Base-by-base conservation (phyloP, 2,113 vertebrate genomes). In the Malaclemys terrapin region DNA sequence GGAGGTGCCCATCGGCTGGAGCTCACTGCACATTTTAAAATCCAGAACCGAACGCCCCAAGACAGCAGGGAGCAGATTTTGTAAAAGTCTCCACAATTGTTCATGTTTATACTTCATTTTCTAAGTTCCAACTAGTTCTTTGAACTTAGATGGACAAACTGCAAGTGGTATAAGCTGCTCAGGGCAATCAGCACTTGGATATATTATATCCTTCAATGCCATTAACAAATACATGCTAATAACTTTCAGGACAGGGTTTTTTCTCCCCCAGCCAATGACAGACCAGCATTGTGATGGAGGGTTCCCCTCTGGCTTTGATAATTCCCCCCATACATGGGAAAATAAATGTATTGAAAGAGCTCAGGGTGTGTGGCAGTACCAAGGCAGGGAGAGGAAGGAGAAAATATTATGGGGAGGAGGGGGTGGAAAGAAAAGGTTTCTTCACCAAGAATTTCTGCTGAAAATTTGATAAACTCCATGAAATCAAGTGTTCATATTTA, bases 401-500 rank as follows among this genome's bases (percentile, higher is more conserved):
- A 29, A 22, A 65, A 47, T 47, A 27, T 19, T 3, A 12, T 3
- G 16, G 2, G 7, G 38, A n/a, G n/a, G n/a, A n/a, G 38, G 3
- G 2, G 25, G 4, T 13, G 25, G 27, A 69, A 80, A 85, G 38
- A 19, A 45, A 69, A 5, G 19, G 3, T 54, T 76, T 50, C 72
- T 91, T 45, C 56, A 45, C 31, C 69, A 79, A 12, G 75, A 90
- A 84, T 86, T 95, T 87, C 35, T 84, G 75, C 78, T 93, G 52
- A 75, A 92, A 94, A 86, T 82, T 42, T 10, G 1, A 75, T 78
- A 57, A 89, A 91, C n/a, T 79, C 85, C 2, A 1, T 80, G 65
- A 88, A 93, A 90, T 93, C 76, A 52, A 24, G 29, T 87, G 95
- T 91, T 57, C 47, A 45, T 81, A 80, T 82, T 91, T 59, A 89